Evolutionary conservation across 2,888 invertebrate genomes (phyloP).

Genomic region (Clistopyga incitator): DNA sequence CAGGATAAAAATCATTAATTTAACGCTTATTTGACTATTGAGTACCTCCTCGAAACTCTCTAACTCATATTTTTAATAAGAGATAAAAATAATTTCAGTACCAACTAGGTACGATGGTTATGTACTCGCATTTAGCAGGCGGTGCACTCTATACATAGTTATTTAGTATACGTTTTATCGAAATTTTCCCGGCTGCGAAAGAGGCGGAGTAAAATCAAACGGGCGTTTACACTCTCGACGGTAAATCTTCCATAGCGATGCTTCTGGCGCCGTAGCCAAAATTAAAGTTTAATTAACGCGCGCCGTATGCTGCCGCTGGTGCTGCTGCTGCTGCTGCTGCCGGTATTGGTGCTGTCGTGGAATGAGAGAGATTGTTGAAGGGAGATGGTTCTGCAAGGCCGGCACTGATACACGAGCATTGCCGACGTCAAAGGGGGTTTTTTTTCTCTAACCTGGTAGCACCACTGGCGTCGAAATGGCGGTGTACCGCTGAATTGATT

Average conservation of each 20-base stretch:
- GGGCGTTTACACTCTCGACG: conserved; percentile 61
- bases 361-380: conserved; percentile 6
- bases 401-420: conserved; percentile 42
- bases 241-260: conserved; percentile 70
- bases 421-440: conserved; percentile 31
- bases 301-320: conserved; percentile 46
- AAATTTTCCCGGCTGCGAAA: conserved; percentile 42
- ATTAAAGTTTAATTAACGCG: conserved; percentile 79
- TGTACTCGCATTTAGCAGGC: neutral
- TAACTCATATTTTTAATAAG: neutral
- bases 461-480: neutral
- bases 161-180: conserved; percentile 60
- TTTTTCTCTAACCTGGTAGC: neutral
- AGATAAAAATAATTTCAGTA: neutral
- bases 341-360: conserved; percentile 17
- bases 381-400: conserved; percentile 6
- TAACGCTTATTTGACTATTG: neutral
- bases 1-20: neutral
- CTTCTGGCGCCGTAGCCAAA: conserved; percentile 72
- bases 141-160: conserved; percentile 33
- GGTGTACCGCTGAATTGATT: conserved; percentile 24
- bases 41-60: neutral
- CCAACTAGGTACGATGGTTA: neutral
- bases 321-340: conserved; percentile 21
- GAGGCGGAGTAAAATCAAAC: conserved; percentile 56